Evolutionary conservation across 2,797 vertebrate species (phyloP).

Genomic region (Myripristis murdjan): DNA sequence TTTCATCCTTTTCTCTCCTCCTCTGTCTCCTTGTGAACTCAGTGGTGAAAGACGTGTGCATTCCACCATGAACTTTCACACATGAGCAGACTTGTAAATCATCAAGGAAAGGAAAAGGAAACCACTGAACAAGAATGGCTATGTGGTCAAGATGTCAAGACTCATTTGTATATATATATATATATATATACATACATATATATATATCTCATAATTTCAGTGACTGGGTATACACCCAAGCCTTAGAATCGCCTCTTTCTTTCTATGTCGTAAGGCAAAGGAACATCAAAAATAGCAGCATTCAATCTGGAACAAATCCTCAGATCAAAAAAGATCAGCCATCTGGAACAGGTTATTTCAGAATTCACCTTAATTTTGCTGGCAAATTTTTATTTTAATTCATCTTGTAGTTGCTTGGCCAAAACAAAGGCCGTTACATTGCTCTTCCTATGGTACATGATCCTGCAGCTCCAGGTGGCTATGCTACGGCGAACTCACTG

Average conservation of each 20-base stretch:
- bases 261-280: constrained; percentile 90
- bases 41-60: neutral
- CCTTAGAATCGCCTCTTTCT: constrained; percentile 42
- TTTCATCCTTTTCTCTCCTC: neutral
- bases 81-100: constrained; percentile 14
- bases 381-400: constrained; percentile 38
- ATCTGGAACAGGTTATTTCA: constrained; percentile 38
- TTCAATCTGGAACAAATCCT: constrained; percentile 67
- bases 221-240: constrained; percentile 6
- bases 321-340: constrained; percentile 29
- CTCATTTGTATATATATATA: too few relatives aligned
- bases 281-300: constrained; percentile 87
- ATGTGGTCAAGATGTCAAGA: constrained; percentile 30
- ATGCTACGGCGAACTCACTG: constrained; percentile 2
- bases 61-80: constrained; percentile 4
- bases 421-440: constrained; percentile 24
- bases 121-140: constrained; percentile 10
- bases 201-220: constrained; percentile 45
- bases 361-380: constrained; percentile 40
- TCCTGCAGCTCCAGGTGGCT: constrained; percentile 1
- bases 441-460: neutral
- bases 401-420: constrained; percentile 29
- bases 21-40: constrained; percentile 13
- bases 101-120: constrained; percentile 10
- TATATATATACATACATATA: too few relatives aligned